Evolutionary conservation across 2,113 vertebrate species (phyloP).

Genomic region (Taurulus bubalis): DNA sequence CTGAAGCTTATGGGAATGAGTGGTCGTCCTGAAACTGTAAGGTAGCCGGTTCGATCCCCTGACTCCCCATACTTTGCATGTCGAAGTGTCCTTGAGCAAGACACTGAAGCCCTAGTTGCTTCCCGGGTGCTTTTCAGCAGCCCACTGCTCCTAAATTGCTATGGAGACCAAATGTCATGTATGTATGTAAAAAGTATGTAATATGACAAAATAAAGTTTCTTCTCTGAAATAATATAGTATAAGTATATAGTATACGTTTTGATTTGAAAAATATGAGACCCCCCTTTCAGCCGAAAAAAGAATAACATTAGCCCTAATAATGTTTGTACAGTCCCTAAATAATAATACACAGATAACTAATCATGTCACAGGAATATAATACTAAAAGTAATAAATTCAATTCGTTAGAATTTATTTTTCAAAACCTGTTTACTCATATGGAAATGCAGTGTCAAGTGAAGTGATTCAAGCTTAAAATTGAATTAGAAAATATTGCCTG

Average conservation of each 20-base stretch:
- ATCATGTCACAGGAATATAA: not conserved
- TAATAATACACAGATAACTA: not conserved
- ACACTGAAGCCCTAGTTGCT: too few species aligned
- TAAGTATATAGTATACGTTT: not conserved
- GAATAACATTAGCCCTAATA: not conserved
- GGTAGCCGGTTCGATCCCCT: too few species aligned
- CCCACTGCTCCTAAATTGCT: too few species aligned
- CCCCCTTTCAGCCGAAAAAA: not conserved
- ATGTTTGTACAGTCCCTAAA: not conserved
- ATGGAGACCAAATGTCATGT: too few species aligned
- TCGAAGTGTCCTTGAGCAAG: too few species aligned
- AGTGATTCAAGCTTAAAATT: not conserved
- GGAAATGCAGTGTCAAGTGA: not conserved
- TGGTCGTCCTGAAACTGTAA: too few species aligned
- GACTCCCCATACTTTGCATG: too few species aligned
- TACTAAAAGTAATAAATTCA: not conserved
- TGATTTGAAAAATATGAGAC: not conserved
- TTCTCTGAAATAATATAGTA: constrained; percentile 2
- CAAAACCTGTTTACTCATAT: not conserved
- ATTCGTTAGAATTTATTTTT: not conserved
- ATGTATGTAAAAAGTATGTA: too few species aligned
- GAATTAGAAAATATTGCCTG: not conserved
- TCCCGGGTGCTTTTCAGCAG: too few species aligned
- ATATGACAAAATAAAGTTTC: too few species aligned
- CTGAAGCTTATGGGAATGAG: too few species aligned